Evolutionary conservation across 2,888 invertebrate species (phyloP).

Genomic region (Cerceris ruficornis): DNA sequence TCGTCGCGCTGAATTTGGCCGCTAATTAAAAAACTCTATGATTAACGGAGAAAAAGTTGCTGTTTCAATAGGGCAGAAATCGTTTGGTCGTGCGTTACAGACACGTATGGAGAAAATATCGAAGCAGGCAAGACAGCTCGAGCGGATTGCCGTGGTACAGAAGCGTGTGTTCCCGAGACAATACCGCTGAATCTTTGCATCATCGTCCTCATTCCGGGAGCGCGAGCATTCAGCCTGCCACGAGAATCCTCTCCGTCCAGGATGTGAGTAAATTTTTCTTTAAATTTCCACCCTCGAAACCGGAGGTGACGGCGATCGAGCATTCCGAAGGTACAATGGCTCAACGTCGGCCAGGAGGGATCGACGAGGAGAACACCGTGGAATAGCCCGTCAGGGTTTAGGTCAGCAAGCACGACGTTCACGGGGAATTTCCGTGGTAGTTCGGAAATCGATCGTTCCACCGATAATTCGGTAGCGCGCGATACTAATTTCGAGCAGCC

Average conservation of each 20-base stretch:
- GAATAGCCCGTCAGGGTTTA: conserved; percentile 38
- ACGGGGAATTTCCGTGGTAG: conserved; percentile 15
- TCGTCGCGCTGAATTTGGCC: too few relatives aligned
- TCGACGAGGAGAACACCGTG: not conserved
- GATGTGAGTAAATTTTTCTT: conserved; percentile 71
- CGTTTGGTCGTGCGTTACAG: conserved; percentile 72
- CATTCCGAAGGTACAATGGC: too few relatives aligned
- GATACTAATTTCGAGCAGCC: conserved; percentile 41
- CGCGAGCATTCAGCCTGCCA: conserved; percentile 75
- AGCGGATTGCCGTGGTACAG: conserved; percentile 77
- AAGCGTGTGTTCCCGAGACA: conserved; percentile 74
- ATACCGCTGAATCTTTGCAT: conserved; percentile 75
- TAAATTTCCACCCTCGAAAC: not conserved
- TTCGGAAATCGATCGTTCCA: conserved; percentile 46
- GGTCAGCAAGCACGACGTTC: conserved; percentile 35
- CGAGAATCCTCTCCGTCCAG: conserved; percentile 78
- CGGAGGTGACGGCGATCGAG: not conserved
- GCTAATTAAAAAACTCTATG: too few relatives aligned
- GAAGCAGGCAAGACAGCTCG: conserved; percentile 81
- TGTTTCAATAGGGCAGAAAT: not conserved
- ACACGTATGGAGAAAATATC: conserved; percentile 84
- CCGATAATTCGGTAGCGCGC: conserved; percentile 34
- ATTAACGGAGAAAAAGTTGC: too few relatives aligned
- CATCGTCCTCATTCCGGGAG: conserved; percentile 75
- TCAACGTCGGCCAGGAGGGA: not conserved